Evolutionary conservation across 2,797 vertebrate genomes (phyloP).

Genomic region (Cercopithecus petaurista): DNA sequence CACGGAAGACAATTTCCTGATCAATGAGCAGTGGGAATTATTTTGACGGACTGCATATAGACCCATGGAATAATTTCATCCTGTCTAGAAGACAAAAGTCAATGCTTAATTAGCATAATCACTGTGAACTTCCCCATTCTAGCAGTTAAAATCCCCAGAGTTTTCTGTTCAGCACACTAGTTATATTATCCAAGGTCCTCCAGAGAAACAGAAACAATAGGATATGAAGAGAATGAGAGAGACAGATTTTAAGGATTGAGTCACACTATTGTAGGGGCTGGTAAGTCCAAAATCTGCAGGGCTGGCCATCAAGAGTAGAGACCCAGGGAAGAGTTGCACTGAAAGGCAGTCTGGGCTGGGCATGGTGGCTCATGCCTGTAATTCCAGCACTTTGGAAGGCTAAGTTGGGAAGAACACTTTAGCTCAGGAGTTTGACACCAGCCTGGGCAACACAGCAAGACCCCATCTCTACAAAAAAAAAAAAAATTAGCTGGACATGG

Average conservation of each 20-base stretch:
- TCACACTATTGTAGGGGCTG: not conserved
- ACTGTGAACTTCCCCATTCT: not conserved
- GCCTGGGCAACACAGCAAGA: not conserved
- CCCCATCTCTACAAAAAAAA: not conserved
- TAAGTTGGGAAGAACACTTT: not conserved
- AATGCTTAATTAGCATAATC: not conserved
- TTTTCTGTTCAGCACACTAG: not conserved
- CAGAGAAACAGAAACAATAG: not conserved
- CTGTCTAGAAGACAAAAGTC: not conserved
- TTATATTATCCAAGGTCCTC: not conserved
- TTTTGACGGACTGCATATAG: not conserved
- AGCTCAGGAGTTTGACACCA: not conserved
- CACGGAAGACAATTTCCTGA: not conserved
- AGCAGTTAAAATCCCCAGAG: not conserved
- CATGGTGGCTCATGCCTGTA: not conserved
- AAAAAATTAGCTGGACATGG: not conserved
- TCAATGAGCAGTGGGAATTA: not conserved
- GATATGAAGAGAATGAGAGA: not conserved
- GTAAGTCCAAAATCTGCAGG: not conserved
- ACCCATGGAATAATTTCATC: not conserved
- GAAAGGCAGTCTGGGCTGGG: not conserved
- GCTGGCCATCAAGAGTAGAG: no score
- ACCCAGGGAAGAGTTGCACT: not conserved
- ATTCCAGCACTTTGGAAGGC: not conserved
- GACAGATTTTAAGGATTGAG: not conserved